A percentile compares a stretch with the other conserved stretches of the same genome.
Evolutionary conservation across 2,113 vertebrate species (phyloP).

Genomic region (zebrafish (Danio rerio)): GRCz12tu NC_133195.1:31444501-31445000

Average conservation of each 20-base stretch:
- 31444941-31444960: neutral
- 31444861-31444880: conserved; percentile 25
- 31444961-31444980: conserved; percentile 5
- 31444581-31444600: no score
- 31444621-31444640: no score
- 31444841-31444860: conserved; percentile 32
- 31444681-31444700: neutral
- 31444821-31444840: conserved; percentile 18
- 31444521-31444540: no score
- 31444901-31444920: conserved; percentile 33
- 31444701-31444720: neutral
- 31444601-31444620: no score
- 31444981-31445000: conserved; percentile 37
- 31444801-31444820: conserved; percentile 10
- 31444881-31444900: conserved; percentile 16
- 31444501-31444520: no score
- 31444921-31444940: conserved; percentile 6
- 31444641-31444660: no score
- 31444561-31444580: no score
- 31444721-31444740: neutral
- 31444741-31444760: neutral
- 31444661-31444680: no score
- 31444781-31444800: neutral
- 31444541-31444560: no score
- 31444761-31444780: neutral